phyloP scores from a whole-genome alignment of 23 tunicate species.

The Styela clava region DNA sequence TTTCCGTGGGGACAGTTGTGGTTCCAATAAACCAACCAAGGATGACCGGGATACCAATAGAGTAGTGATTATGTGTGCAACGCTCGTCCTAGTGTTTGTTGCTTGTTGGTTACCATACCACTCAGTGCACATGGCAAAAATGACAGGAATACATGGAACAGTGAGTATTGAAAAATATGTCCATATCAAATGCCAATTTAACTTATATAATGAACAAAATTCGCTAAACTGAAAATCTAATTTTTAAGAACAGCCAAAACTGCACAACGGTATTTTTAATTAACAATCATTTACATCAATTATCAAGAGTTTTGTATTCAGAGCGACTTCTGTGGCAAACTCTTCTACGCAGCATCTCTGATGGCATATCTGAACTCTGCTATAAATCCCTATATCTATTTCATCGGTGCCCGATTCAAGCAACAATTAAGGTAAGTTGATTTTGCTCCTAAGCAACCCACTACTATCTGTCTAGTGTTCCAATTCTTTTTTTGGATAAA shows the following conservation, averaged over 20 bases:
- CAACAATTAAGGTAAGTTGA: neutral
- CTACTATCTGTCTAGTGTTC: no score
- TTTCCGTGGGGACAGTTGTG: constrained; percentile 1
- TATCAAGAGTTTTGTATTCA: neutral
- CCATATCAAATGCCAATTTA: no score
- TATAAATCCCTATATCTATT: constrained; percentile 8
- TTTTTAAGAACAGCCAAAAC: no score
- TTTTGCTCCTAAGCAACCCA: no score
- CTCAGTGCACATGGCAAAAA: constrained; percentile 48
- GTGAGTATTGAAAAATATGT: neutral
- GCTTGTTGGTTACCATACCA: constrained; percentile 74
- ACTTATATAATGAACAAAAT: no score
- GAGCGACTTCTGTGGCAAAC: constrained; percentile 9
- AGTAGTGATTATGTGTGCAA: constrained; percentile 77
- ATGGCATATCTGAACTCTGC: constrained; percentile 11
- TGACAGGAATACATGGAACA: constrained; percentile 37
- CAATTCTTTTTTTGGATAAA: no score
- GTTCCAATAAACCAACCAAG: constrained; percentile 22
- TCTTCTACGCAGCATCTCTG: constrained; percentile 4
- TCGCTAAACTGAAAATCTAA: no score
- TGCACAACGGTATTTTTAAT: no score
- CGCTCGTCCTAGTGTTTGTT: constrained; percentile 49
- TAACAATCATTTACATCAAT: no score
- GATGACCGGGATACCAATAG: constrained; percentile 50
- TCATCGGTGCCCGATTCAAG: constrained; percentile 5